Evolutionary conservation across 2,888 invertebrate species (phyloP), one percentile per base, ranked within the genome.

Genomic region (Schrankia costaestrigalis): DNA sequence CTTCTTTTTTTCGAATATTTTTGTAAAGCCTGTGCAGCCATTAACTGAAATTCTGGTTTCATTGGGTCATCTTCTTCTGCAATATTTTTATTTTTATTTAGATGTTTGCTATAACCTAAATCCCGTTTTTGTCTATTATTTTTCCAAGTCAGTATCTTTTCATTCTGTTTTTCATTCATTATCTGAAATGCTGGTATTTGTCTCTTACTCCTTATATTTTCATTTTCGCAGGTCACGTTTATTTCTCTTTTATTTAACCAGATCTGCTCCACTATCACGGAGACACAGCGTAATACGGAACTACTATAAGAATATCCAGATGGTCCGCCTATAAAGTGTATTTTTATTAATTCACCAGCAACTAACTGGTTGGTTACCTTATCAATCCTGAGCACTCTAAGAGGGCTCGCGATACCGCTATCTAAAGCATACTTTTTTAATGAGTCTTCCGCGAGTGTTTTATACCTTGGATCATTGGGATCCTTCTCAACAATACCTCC

Each of bases 231-330:
- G 11, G 33, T n/a, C 1, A 47, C 47, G 1, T n/a, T 21, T 9
- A 48, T 46, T n/a, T 40, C 11, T 15, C 34, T 63, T 3, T 46
- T 41, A 0, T 63, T 53, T 0, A 39, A 8, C 69, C 68, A 66
- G 1, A 42, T 3, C 25, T 45, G 46, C 19, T 65, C 63, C 56
- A 46, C 67, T 17, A 71, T 39, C 21, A 53, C 19, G 1, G 71
- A 63, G 9, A 51, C 31, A 32, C 74, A 74, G 10, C 26, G 43
- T 6, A 56, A 30, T 0, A 35, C 34, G 3, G 14, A 32, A 7
- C 2, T 14, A 1, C 7, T 3, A n/a, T n/a, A n/a, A 7, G 12
- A 1, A 8, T 26, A 8, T 3, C 10, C 10, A 15, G n/a, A 12
- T 7, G 43, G 31, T 9, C 24, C 13, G 3, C 49, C 43, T 12